phyloP scores from a whole-genome alignment of 2,113 vertebrate genomes.

The Etheostoma spectabile region DNA sequence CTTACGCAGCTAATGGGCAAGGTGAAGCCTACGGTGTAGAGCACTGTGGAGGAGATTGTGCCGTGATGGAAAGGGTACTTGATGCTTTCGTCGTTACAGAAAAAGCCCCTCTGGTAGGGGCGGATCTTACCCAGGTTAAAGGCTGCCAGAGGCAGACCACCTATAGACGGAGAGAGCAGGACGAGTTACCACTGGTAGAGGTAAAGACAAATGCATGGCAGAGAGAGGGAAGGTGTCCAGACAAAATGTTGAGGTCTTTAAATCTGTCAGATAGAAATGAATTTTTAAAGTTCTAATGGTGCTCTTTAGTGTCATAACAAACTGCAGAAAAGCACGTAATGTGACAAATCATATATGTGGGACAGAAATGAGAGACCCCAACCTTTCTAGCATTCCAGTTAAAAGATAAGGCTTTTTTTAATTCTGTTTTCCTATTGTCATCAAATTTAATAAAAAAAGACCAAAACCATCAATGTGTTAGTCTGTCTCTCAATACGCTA shows the following conservation, averaged over 20 bases:
- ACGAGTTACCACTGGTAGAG: conserved; percentile 79
- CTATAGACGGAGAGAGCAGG: conserved; percentile 90
- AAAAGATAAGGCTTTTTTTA: neutral
- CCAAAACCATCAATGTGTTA: neutral
- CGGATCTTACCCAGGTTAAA: conserved; percentile 98
- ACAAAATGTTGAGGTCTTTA: neutral
- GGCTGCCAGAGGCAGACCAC: conserved; percentile 93
- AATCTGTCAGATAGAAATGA: neutral
- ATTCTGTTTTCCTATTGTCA: neutral
- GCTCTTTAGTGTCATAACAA: neutral
- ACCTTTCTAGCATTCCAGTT: neutral
- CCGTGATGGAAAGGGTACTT: conserved; percentile 94
- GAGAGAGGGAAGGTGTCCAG: neutral
- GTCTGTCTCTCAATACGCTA: neutral
- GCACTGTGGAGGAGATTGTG: conserved; percentile 93
- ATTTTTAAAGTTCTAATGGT: neutral
- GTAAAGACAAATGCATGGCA: conserved; percentile 6
- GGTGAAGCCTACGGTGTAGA: conserved; percentile 93
- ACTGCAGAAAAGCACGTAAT: neutral
- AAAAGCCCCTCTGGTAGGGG: conserved; percentile 98
- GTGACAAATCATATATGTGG: neutral
- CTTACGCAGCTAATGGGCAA: conserved; percentile 98
- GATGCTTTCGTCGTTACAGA: conserved; percentile 99
- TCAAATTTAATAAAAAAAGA: conserved; percentile 5
- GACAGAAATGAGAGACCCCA: neutral